These are phyloP conservation scores for Macrotrachela quadricornifera DNA, from an alignment of 1,140 invertebrate species.

Conservation along the genomic window DNA sequence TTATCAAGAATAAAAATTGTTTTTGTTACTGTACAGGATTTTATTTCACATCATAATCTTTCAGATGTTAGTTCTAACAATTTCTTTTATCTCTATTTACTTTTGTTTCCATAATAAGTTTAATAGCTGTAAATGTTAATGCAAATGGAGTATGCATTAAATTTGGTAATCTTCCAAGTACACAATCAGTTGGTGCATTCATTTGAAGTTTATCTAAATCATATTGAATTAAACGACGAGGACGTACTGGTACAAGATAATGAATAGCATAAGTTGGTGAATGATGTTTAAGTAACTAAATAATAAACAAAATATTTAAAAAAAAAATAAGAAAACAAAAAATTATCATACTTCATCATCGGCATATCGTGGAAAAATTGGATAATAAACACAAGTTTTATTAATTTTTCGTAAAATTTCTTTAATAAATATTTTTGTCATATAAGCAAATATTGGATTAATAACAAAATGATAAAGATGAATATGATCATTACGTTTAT, in stretches of 20 bases:
- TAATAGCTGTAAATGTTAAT: too few relatives aligned
- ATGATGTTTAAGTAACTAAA: slow-evolving; percentile 19
- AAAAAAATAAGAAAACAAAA: background rate
- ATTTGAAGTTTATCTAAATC: slow-evolving; percentile 19
- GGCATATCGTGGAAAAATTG: slow-evolving; percentile 19
- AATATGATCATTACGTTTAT: slow-evolving; percentile 29
- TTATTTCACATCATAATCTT: too few relatives aligned
- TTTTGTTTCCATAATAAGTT: slow-evolving; percentile 28
- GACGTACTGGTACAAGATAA: slow-evolving; percentile 26
- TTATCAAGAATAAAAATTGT: too few relatives aligned
- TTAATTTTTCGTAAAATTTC: slow-evolving; percentile 23
- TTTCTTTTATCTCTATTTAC: too few relatives aligned
- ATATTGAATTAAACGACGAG: slow-evolving; percentile 25
- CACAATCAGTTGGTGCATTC: slow-evolving; percentile 26
- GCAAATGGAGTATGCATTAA: too few relatives aligned
- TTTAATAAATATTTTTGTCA: slow-evolving; percentile 26
- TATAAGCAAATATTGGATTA: slow-evolving; percentile 37
- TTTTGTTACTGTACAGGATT: too few relatives aligned
- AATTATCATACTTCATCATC: background rate
- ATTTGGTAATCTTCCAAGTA: too few relatives aligned
- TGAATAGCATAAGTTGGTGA: slow-evolving; percentile 20
- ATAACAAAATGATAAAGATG: slow-evolving; percentile 34
- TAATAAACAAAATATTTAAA: background rate
- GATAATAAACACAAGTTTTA: slow-evolving; percentile 29
- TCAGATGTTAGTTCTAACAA: too few relatives aligned